Conservation (phyloP, 2,797 vertebrate species). For the Halcyon chelicuti region DNA sequence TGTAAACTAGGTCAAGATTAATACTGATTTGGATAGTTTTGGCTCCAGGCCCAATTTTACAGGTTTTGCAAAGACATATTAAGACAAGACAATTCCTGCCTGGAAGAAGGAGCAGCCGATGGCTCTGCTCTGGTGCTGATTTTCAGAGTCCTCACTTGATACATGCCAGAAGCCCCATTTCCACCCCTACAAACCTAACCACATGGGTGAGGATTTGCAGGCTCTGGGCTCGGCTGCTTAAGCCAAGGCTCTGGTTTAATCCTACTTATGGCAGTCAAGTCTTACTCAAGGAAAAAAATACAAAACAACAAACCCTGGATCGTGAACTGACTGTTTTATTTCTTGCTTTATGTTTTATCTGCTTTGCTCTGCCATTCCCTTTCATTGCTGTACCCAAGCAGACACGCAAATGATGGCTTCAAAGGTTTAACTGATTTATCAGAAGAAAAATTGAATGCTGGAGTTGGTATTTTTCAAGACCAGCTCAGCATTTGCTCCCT, state of each 20-base stretch:
- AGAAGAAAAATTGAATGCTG: background rate
- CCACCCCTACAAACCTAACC: background rate
- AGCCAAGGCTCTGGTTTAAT: slow-evolving; percentile 6
- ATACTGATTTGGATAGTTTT: background rate
- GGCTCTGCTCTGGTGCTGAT: background rate
- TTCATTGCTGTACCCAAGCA: background rate
- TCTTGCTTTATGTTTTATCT: background rate
- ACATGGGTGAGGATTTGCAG: background rate
- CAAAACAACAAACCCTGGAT: background rate
- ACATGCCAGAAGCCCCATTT: background rate
- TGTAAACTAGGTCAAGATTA: background rate
- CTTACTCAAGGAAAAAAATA: background rate
- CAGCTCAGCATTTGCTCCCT: background rate
- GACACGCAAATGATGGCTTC: background rate
- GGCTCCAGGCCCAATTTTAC: background rate
- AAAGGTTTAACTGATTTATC: background rate
- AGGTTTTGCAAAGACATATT: background rate
- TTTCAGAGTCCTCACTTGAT: background rate
- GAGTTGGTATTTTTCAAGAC: background rate
- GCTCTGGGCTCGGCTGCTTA: background rate
- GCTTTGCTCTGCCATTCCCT: background rate
- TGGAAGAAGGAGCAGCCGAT: background rate
- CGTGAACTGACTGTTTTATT: background rate
- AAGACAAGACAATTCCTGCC: background rate
- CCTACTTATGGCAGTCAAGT: background rate